phyloP scores from a whole-genome alignment of 2,888 invertebrate genomes.

The Hypselothyrea guttata region DNA sequence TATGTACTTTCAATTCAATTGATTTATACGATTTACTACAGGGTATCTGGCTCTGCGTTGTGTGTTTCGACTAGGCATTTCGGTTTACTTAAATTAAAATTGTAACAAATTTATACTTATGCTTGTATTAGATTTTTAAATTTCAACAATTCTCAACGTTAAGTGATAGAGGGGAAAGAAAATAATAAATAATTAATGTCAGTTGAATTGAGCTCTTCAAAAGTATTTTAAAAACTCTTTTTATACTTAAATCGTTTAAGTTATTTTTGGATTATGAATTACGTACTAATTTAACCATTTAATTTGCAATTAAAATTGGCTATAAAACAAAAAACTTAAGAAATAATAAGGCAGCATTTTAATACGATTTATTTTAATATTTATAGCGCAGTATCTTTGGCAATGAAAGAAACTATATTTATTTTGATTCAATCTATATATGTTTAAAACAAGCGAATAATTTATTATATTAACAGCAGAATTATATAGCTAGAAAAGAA shows the following conservation, averaged over 20 bases:
- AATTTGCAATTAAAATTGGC: background rate
- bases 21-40: no score
- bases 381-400: conserved; percentile 41
- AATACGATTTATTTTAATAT: conserved; percentile 23
- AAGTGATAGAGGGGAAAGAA: no score
- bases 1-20: no score
- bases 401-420: conserved; percentile 28
- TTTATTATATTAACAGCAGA: conserved; percentile 51
- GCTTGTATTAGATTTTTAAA: no score
- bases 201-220: no score
- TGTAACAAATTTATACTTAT: no score
- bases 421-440: conserved; percentile 32
- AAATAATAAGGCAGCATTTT: conserved; percentile 45
- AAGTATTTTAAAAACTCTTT: no score
- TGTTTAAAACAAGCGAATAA: conserved; percentile 28
- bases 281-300: conserved; percentile 12
- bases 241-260: background rate
- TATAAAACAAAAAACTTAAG: conserved; percentile 11
- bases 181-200: no score
- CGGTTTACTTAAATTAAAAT: no score
- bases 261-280: conserved; percentile 25
- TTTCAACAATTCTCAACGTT: no score
- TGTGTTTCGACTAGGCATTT: no score
- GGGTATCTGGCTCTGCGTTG: no score
- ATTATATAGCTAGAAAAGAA: conserved; percentile 57